Base-by-base conservation (phyloP, 30 jellyfish, hydroid and myxozoan species). In the Clytia hemisphaerica region DNA sequence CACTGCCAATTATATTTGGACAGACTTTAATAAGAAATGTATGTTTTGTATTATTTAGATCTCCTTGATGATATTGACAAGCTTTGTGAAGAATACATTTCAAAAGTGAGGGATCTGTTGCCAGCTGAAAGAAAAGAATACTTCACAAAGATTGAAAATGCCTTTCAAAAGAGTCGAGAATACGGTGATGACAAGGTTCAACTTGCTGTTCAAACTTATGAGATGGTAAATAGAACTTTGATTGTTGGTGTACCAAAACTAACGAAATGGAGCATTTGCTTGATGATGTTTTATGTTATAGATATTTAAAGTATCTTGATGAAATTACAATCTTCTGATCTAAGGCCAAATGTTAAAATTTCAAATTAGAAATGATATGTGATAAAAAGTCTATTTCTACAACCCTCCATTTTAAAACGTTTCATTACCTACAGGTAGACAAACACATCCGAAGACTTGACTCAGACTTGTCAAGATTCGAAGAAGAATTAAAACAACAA, bases 131-230 rank as follows among this genome's bases (percentile, higher is more conserved):
- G 81, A 70, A 78, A 82, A 54, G 97, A 79, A 32, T 88, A 66
- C 69, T 73, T 88, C 30, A 45, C 77, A 34, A 79, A 76, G 61
- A 88, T 88, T 58, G 97, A 88, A 50, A 79, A 50, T 65, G 97
- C 97, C 4, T 88, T 88, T 50, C 93, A 80, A 45, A 88, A 88
- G 61, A 88, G 97, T 51, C 85, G 92, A 37, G 97, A 88, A 68
- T 88, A 88, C 61, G 97, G 97, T 1, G 97, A 88, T 79, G 97
- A 88, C 55, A 88, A 88, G 75, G 97, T 88, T 6, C 97, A 88
- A 71, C 93, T 88, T 69, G 97, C 97, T 14, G 93, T 88, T 12
- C 97, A 88, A 40, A 88, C 97, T 6, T 88, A 88, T 69, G 97
- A 88, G 61, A 88, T 88, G 97, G 97, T 88, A 26, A 12, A 77